Evolutionary conservation across 2,113 vertebrate species (phyloP).

Genomic region (Oceanodroma tethys): DNA sequence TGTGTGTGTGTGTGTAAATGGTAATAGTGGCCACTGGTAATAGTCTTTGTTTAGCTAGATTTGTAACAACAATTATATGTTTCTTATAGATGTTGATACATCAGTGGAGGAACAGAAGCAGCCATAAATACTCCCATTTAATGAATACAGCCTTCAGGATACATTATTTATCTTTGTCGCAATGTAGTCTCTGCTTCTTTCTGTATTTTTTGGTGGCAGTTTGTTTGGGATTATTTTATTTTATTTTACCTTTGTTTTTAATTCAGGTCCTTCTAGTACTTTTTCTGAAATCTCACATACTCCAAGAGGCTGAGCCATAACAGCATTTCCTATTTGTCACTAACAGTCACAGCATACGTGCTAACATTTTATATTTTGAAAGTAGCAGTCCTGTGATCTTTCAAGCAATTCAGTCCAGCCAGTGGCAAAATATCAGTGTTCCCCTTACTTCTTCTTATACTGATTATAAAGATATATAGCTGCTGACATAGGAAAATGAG

Average conservation of each 20-base stretch:
- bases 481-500: neutral
- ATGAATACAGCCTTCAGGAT: neutral
- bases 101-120: neutral
- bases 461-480: neutral
- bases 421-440: neutral
- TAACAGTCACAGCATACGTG: neutral
- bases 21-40: neutral
- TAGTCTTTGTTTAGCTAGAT: neutral
- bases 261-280: neutral
- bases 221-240: neutral
- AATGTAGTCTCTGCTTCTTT: neutral
- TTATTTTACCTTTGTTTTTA: neutral
- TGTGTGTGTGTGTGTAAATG: neutral
- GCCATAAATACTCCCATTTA: neutral
- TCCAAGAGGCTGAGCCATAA: neutral
- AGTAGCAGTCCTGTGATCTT: neutral
- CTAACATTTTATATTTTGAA: neutral
- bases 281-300: neutral
- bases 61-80: neutral
- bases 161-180: neutral
- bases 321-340: accelerated
- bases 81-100: neutral
- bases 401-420: neutral
- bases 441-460: neutral
- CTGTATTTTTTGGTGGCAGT: neutral